A percentile compares a stretch with the other conserved stretches of the same genome.
phyloP scores from a whole-genome alignment of 2,797 vertebrate genomes.

The Chiloscyllium punctatum region DNA sequence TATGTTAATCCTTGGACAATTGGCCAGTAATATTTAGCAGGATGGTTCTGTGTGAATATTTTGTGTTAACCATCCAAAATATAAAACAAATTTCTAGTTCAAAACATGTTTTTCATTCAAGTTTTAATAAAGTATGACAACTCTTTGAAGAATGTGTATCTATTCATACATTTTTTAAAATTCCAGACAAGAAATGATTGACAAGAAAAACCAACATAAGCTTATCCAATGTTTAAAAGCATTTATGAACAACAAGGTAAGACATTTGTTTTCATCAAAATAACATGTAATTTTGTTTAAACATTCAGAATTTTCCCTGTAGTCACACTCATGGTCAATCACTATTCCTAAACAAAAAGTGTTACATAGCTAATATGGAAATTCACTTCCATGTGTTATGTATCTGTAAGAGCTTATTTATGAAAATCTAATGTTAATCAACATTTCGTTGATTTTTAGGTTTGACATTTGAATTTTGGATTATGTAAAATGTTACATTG shows the following conservation, averaged over 20 bases:
- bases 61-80: not conserved
- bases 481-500: not conserved
- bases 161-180: not conserved
- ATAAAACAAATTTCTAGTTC: not conserved
- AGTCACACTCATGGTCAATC: not conserved
- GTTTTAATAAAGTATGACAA: not conserved
- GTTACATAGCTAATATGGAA: not conserved
- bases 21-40: not conserved
- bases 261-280: constrained; percentile 42
- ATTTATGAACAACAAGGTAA: constrained; percentile 99
- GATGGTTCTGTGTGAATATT: not conserved
- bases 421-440: not conserved
- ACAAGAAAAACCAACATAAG: constrained; percentile 96
- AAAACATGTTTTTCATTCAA: not conserved
- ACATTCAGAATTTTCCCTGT: not conserved
- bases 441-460: not conserved
- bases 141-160: not conserved
- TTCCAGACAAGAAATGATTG: constrained; percentile 85
- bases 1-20: too few relatives aligned
- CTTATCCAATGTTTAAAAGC: constrained; percentile 97
- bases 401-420: not conserved
- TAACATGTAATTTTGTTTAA: not conserved
- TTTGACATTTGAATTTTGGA: not conserved
- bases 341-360: not conserved
- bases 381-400: not conserved